phyloP scores from a whole-genome alignment of 2,888 invertebrate genomes.

The Tribolium freemani region DNA sequence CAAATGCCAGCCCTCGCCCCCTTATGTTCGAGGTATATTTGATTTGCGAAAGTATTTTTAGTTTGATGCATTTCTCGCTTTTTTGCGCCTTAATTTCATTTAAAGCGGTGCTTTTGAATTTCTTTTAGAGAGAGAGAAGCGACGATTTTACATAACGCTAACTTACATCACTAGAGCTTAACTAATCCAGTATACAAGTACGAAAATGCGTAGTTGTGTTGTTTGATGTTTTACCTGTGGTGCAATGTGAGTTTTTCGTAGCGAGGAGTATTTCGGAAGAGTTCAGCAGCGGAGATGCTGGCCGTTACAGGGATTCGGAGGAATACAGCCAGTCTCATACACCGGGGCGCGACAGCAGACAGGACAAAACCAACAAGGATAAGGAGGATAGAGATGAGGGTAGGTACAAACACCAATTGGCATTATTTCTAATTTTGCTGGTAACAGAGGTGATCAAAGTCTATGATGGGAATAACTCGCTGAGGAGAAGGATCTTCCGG shows the following conservation, averaged over 20 bases:
- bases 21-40: conserved; percentile 78
- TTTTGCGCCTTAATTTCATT: conserved; percentile 2
- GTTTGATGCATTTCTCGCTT: conserved; percentile 31
- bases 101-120: neutral
- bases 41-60: conserved; percentile 39
- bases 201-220: conserved; percentile 3
- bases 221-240: neutral
- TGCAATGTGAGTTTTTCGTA: conserved; percentile 65
- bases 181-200: neutral
- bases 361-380: conserved; percentile 75
- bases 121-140: neutral
- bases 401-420: conserved; percentile 60
- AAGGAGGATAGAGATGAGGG: conserved; percentile 96
- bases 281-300: conserved; percentile 90
- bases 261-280: conserved; percentile 98
- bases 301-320: conserved; percentile 76
- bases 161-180: neutral
- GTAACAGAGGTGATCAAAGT: conserved; percentile 91
- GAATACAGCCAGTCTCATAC: conserved; percentile 70
- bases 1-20: conserved; percentile 79
- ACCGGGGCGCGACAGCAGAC: conserved; percentile 53
- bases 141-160: neutral
- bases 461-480: conserved; percentile 97
- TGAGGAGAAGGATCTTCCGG: conserved; percentile 91
- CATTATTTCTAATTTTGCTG: neutral